Base-by-base conservation (phyloP, 2,888 invertebrate species). In the Agrotis exclamationis region DNA sequence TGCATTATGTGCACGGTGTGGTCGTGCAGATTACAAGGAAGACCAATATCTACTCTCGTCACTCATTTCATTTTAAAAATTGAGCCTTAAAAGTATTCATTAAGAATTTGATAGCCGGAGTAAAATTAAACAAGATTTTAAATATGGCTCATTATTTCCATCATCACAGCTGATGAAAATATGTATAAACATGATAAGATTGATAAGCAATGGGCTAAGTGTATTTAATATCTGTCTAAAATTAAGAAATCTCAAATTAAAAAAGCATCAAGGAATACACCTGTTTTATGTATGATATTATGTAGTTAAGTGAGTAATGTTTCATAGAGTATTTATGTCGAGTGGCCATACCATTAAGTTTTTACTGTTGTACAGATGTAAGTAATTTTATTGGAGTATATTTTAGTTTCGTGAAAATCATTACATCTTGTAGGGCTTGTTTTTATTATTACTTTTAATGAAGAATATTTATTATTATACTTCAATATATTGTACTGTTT, bases 321-420 rank as follows among this genome's bases (percentile, higher is more conserved):
- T 79, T 74, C 69, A 66, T 51, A 48, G 65, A 74, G 51, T 79
- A 80, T 73, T 81, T 70, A 68, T 81, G 51, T 83, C 74, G 59
- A 80, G 85, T 81, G 86, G 86, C 86, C 86, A 86, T 86, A 86
- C 58, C 70, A 66, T 62, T 80, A 76, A 72, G 65, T 56, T 79
- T 82, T 84, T 83, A 82, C 79, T 80, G 79, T 79, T 84, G 81
- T 86, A 82, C 85, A 82, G 79, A 74, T 74, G 65, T 69, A 78
- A 47, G 67, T 76, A 73, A 59, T 63, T 81, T 68, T 80, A 79
- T 76, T 77, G 66, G 62, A 76, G 62, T 33, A 60, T 65, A 70
- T 68, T 71, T 70, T 66, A 77, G 53, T 75, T 59, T 66, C 47
- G 14, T 65, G 53, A 74, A 70, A 65, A 54, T 22, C 5, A 63